Percentiles rank a stretch among this genome's conserved stretches.
These are phyloP conservation scores for Heliconius congener DNA, from an alignment of 1,140 invertebrate species.

Conservation along the genomic window DNA sequence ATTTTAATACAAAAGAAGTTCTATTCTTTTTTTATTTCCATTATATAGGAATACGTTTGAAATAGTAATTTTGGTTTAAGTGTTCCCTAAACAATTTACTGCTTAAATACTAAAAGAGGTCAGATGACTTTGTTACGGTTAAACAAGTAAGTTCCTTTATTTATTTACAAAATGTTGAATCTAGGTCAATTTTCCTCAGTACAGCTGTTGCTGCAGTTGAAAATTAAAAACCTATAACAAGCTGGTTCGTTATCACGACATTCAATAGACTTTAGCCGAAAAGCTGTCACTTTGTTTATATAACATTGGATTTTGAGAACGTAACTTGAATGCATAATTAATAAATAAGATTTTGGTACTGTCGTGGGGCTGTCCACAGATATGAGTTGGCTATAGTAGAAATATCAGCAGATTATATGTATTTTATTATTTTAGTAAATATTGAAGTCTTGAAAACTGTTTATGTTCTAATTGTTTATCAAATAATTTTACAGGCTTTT, in stretches of 20 bases:
- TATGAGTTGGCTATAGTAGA: no score
- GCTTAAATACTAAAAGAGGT: neutral
- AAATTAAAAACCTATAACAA: slow-evolving; percentile 21
- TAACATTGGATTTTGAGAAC: neutral
- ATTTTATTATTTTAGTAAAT: no score
- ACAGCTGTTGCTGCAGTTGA: neutral
- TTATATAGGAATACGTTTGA: neutral
- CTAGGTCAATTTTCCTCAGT: neutral
- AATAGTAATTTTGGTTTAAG: neutral
- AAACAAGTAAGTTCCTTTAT: slow-evolving; percentile 15
- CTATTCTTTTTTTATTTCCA: neutral
- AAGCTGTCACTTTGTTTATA: neutral
- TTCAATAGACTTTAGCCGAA: slow-evolving; percentile 4
- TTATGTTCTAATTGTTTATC: no score
- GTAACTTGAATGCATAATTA: neutral
- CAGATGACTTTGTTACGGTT: neutral
- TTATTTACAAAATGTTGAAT: slow-evolving; percentile 11
- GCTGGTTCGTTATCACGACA: slow-evolving; percentile 3
- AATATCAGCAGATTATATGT: no score
- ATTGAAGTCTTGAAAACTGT: no score
- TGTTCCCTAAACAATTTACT: neutral
- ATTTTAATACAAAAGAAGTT: neutral
- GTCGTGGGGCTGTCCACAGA: neutral
- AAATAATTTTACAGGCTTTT: no score
- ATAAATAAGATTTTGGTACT: neutral